Percentiles rank a stretch among this genome's conserved stretches.
Evolutionary conservation across 2,797 vertebrate genomes (phyloP).

Genomic region (Acanthurus leucopareius): DNA sequence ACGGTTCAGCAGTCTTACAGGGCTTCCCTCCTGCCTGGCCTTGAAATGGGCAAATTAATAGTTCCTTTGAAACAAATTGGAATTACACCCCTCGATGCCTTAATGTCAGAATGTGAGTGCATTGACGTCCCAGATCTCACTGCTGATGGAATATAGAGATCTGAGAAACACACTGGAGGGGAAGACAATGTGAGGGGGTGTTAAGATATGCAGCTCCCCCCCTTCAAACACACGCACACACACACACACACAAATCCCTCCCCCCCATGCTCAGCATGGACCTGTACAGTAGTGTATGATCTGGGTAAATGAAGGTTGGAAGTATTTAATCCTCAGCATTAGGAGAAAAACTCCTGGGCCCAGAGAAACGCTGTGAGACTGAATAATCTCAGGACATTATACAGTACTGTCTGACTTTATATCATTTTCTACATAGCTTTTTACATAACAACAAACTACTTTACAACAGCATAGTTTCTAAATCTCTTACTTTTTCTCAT

Average conservation of each 20-base stretch:
- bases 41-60: conserved; percentile 95
- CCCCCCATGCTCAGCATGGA: conserved; percentile 34
- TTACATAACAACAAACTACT: conserved; percentile 6
- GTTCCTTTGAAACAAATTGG: conserved; percentile 94
- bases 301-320: conserved; percentile 14
- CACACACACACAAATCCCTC: not conserved
- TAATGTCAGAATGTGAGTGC: conserved; percentile 85
- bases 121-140: conserved; percentile 74
- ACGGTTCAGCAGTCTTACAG: conserved; percentile 91
- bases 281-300: conserved; percentile 19
- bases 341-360: conserved; percentile 34
- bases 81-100: conserved; percentile 88
- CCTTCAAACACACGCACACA: not conserved
- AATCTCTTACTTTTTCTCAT: too few species aligned
- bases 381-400: conserved; percentile 7
- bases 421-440: conserved; percentile 1
- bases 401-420: not conserved
- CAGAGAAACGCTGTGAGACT: not conserved
- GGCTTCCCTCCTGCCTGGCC: conserved; percentile 90
- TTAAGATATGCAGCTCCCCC: conserved; percentile 36
- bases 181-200: conserved; percentile 31
- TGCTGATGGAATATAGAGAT: conserved; percentile 73
- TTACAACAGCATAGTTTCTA: not conserved
- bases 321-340: conserved; percentile 47
- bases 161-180: conserved; percentile 38